Evolutionary conservation across 2,888 invertebrate genomes (phyloP).

Genomic region (Platycheirus albimanus): DNA sequence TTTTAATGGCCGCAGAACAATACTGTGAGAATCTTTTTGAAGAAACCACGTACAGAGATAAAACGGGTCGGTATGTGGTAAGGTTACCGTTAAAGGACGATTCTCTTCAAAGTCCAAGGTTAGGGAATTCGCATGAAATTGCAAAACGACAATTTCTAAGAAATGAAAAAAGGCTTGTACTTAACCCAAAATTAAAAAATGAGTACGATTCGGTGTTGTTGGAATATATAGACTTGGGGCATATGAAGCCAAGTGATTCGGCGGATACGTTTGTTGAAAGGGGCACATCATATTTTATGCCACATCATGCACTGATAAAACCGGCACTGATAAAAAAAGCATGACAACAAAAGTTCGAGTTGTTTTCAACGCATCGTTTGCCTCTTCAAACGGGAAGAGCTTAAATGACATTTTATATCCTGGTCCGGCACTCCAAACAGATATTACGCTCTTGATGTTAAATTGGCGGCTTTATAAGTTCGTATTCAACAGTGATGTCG

Average conservation of each 20-base stretch:
- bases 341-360: no score
- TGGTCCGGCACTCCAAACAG: neutral
- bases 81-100: conserved; percentile 1
- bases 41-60: neutral
- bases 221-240: neutral
- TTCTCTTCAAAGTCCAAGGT: neutral
- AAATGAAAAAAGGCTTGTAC: neutral
- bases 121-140: neutral
- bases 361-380: no score
- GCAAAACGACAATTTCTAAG: neutral
- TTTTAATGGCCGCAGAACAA: neutral
- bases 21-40: neutral
- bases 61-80: neutral
- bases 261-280: neutral
- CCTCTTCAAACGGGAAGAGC: no score
- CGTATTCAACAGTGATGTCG: neutral
- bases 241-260: neutral
- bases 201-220: conserved; percentile 1
- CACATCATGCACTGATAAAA: neutral
- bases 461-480: neutral
- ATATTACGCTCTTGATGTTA: neutral
- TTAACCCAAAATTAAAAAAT: neutral
- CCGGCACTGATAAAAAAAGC: no score
- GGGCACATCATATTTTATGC: neutral
- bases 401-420: no score